Base-by-base conservation (phyloP, 2,888 invertebrate genomes). In the Heliconius hortense region DNA sequence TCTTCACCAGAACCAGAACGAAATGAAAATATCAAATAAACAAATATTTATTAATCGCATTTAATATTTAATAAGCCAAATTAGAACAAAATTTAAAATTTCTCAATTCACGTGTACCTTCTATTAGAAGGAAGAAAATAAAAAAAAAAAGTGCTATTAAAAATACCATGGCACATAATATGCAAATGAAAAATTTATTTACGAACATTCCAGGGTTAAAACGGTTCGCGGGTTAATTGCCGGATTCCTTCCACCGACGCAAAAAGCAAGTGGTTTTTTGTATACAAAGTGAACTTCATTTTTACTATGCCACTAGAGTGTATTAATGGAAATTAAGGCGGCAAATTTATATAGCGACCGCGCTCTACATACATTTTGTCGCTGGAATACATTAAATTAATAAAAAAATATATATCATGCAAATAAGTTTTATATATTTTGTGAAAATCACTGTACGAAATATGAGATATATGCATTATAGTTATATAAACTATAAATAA, bases 191-290 rank as follows among this genome's bases (percentile, higher is more conserved):
- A 76, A 78, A 74, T 74, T 69, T 77, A 79, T 79, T 78, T 77
- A 79, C 68, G 77, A 79, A 76, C 79, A 80, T 79, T 75, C 74
- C 75, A 62, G 75, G 64, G 78, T 69, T 60, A 77, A 78, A 79
- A 69, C 76, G 73, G 76, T 76, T 75, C 77, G 75, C 75, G 76
- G 76, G 74, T 79, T 80, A 80, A 80, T 79, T 79, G 79, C 79
- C 76, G 74, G 77, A 80, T 80, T 76, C 80, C 76, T 76, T 76
- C 62, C 66, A 72, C 56, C 66, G 77, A 75, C 66, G 75, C 73
- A 63, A 75, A 78, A 79, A 76, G 77, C 77, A 74, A 79, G 72
- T 77, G 73, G 69, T 56, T 73, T 76, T 72, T 76, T 76, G 74
- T 76, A 56, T 74, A 78, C 74, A 70, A 72, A 74, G 72, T 74